Evolutionary conservation across 2,797 vertebrate species (phyloP), one percentile per base, ranked within the genome.

Genomic region (Xiphophorus birchmanni): DNA sequence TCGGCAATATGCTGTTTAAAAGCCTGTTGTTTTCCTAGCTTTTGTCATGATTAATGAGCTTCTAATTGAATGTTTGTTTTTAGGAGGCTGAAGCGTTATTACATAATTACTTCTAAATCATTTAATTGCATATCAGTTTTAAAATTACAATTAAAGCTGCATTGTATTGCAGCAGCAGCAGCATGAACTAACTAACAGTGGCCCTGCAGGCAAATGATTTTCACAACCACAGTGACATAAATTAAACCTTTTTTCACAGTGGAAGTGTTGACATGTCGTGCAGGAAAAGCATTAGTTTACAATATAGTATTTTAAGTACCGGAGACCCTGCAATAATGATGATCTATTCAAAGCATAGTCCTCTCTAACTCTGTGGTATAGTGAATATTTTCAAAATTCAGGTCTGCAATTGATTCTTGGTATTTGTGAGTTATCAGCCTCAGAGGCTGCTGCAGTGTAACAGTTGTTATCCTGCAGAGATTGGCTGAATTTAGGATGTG

Each of bases 11-110:
- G 35, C 76, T 18, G 37, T 69, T 48, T 21, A 65, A 81, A 78
- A 52, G 23, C 74, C 81, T 47, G 74, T 81, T 77, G 44, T 83
- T 88, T 78, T 76, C 52, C 84, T 52, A 80, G 78, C 74, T 76
- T 45, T 58, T 77, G 72, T 84, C 47, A 37, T 75, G 71, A 85
- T 88, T 86, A 83, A 80, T 73, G 79, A 76, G 21, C 72, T 71
- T 76, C 42, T 80, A 86, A 89, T 88, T 83, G 76, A 76, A 82
- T 86, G 50, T 78, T 82, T 90, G 77, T 76, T 82, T 80, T 48
- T 58, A 73, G 75, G 80, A 76, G 82, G 80, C 80, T 85, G 54
- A 80, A 86, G 58, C 67, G 54, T 67, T 42, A 42, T 82, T 80
- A 47, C 47, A 79, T 86, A 87, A 91, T 90, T 84, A 81, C 77